These are phyloP conservation scores for Eonycteris spelaea DNA, from an alignment of 2,113 vertebrate species.

Conservation along the genomic window DNA sequence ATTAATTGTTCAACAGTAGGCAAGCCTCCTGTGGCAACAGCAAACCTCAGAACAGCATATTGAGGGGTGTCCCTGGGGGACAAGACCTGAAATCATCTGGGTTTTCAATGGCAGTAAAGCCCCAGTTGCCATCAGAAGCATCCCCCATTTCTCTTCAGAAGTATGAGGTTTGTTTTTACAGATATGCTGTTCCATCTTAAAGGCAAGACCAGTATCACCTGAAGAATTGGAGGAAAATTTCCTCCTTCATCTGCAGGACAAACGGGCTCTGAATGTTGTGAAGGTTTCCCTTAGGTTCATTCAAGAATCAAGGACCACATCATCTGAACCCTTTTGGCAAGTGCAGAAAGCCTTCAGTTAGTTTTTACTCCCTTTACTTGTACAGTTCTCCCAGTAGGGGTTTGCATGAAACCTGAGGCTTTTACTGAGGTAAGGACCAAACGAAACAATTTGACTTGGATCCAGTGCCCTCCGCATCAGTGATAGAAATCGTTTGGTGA, in stretches of 20 bases:
- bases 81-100: background rate
- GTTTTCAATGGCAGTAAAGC: background rate
- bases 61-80: background rate
- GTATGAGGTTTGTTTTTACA: background rate
- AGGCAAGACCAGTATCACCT: background rate
- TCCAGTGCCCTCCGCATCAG: background rate
- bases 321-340: background rate
- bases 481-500: background rate
- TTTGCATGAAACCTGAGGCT: background rate
- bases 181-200: background rate
- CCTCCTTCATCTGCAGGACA: background rate
- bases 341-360: background rate
- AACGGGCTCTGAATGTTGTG: background rate
- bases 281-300: background rate
- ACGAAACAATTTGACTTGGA: background rate
- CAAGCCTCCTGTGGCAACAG: background rate
- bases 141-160: background rate
- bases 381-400: background rate
- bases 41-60: background rate
- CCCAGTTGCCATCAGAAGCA: background rate
- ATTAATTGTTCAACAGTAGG: background rate
- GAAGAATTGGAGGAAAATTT: background rate
- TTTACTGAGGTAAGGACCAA: background rate
- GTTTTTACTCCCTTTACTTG: background rate
- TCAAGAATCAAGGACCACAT: background rate